phyloP scores from a whole-genome alignment of 2,113 vertebrate genomes.

The Helogale parvula region DNA sequence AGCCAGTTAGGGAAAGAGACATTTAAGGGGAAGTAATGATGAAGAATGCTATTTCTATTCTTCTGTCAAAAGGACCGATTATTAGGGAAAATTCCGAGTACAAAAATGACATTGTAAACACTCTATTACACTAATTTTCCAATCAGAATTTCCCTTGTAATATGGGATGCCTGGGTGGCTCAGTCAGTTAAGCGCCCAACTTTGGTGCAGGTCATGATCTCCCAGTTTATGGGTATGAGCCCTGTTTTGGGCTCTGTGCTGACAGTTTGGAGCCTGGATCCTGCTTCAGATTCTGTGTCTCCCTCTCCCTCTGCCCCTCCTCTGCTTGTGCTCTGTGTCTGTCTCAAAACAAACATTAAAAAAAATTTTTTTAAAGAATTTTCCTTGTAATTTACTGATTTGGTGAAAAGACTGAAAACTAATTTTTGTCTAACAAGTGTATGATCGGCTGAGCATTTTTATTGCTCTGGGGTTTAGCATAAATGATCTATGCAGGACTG shows the following conservation, averaged over 20 bases:
- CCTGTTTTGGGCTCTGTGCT: too few relatives aligned
- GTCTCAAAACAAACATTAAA: too few relatives aligned
- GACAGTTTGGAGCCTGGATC: too few relatives aligned
- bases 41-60: neutral
- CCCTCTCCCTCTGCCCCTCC: too few relatives aligned
- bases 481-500: neutral
- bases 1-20: neutral
- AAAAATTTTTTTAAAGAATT: neutral
- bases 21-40: neutral
- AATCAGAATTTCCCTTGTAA: constrained; percentile 16
- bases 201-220: too few relatives aligned
- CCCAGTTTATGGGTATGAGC: too few relatives aligned
- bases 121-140: neutral
- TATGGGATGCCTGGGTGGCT: too few relatives aligned
- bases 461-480: neutral
- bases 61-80: neutral
- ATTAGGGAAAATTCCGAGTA: neutral
- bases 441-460: neutral
- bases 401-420: neutral
- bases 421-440: neutral
- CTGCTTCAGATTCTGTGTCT: too few relatives aligned
- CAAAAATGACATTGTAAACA: neutral
- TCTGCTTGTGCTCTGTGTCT: too few relatives aligned
- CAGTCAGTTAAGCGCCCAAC: too few relatives aligned
- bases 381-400: neutral